A percentile compares a stretch with the other conserved stretches of the same genome.
Conservation (phyloP, 2,797 vertebrate species). For the Arnoldichthys spilopterus region DNA sequence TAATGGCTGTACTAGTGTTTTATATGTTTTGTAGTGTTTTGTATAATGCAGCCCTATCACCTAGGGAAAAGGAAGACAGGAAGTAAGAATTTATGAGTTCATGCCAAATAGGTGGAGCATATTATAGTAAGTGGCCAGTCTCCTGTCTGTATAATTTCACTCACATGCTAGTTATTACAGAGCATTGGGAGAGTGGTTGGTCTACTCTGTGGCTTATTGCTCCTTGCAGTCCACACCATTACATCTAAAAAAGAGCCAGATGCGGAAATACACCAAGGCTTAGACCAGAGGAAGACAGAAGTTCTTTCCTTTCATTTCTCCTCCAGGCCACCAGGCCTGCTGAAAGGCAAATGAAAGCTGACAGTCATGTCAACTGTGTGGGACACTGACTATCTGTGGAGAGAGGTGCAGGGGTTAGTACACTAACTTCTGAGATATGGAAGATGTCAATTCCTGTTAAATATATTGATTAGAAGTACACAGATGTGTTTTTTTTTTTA, state of each 20-base stretch:
- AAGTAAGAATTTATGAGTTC: neutral
- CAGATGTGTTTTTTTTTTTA: too few relatives aligned
- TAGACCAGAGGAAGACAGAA: neutral
- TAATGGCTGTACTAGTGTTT: too few relatives aligned
- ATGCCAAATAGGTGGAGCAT: neutral
- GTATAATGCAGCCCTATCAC: neutral
- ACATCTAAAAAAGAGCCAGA: neutral
- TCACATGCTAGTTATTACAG: conserved; percentile 59
- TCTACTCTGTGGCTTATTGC: neutral
- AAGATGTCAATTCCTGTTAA: neutral
- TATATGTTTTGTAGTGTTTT: too few relatives aligned
- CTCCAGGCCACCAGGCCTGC: neutral
- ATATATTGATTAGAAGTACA: neutral
- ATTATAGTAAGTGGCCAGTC: conserved; percentile 2
- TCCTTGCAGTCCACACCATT: neutral
- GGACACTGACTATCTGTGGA: conserved; percentile 66
- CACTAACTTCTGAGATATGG: neutral
- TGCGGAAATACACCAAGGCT: neutral
- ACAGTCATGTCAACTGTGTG: conserved; percentile 51
- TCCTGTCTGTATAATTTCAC: conserved; percentile 47
- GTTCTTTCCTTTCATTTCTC: neutral
- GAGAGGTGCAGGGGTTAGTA: conserved; percentile 66
- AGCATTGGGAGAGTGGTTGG: conserved; percentile 23
- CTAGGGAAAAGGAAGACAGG: neutral
- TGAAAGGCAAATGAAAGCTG: conserved; percentile 21